These are phyloP conservation scores for Caenorhabditis virilis DNA, from an alignment of 2,888 invertebrate genomes.

Conservation along the genomic window DNA sequence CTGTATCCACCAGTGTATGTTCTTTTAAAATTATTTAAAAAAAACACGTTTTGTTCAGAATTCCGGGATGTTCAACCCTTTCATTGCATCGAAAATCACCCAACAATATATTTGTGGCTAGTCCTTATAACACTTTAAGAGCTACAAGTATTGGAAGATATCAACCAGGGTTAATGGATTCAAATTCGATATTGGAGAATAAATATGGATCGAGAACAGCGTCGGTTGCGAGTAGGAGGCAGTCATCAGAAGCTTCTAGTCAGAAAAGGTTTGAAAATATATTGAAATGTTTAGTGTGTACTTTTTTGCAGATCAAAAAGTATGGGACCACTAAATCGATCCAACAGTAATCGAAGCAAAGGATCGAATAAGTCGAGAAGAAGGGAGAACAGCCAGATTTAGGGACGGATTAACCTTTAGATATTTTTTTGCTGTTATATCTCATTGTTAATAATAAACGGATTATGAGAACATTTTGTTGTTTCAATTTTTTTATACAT, in stretches of 20 bases:
- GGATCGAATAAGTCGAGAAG: slow-evolving; percentile 36
- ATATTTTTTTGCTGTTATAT: no score
- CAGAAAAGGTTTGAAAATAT: slow-evolving; percentile 28
- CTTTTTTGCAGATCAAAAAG: slow-evolving; percentile 35
- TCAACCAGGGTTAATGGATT: slow-evolving; percentile 39
- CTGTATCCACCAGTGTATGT: slow-evolving; percentile 68
- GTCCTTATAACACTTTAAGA: slow-evolving; percentile 67
- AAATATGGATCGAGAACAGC: slow-evolving; percentile 26
- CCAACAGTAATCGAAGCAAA: slow-evolving; percentile 36
- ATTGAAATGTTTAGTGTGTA: background rate
- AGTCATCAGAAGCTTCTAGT: slow-evolving; percentile 37
- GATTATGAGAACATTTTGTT: no score
- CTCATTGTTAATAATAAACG: no score
- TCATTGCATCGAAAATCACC: slow-evolving; percentile 61
- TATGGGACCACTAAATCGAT: slow-evolving; percentile 52
- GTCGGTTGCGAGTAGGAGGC: slow-evolving; percentile 35
- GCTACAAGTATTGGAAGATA: slow-evolving; percentile 52
- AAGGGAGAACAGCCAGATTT: slow-evolving; percentile 53
- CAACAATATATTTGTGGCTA: slow-evolving; percentile 62
- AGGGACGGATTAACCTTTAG: no score
- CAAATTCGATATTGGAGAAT: slow-evolving; percentile 38
- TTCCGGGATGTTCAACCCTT: slow-evolving; percentile 66
- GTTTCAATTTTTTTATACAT: no score
- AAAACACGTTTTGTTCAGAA: slow-evolving; percentile 39
- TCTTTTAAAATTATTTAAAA: slow-evolving; percentile 3